Base-by-base conservation (phyloP, 1,140 invertebrate species). In the Whitmania pigra region DNA sequence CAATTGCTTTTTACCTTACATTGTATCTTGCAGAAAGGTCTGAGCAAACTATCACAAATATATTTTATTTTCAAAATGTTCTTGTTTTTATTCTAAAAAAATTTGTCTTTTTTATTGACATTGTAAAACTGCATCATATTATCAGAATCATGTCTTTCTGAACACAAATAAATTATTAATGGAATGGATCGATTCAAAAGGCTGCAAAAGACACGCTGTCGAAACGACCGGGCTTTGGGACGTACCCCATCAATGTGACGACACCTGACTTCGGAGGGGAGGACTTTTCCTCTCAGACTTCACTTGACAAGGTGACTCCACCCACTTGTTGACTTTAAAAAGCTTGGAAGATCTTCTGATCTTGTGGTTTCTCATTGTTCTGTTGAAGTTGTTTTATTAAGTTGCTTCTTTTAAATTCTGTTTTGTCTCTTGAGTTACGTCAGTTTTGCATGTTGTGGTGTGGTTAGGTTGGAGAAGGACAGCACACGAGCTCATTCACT, bases 231-330 rank as follows among this genome's bases (percentile, higher is more conserved):
- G 43, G 43, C 15, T 49, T 49, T 11, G 43, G 57, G 22, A 63
- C 22, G 1, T 63, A 63, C 57, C 22, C 57, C 11, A 63, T 63
- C 9, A 63, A 63, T 15, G 57, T 63, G 22, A 63, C 29, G 20
- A 63, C 57, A 7, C 57, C 57, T 1, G 57, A 63, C 57, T 63
- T 63, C 20, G 57, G 57, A 63, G 57, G 22, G 22, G 57, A 63
- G 29, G 57, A 63, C 20, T 25, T 63, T 18, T 22, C 57, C 9
- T 63, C 57, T 25, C 57, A 63, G 29, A 25, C 57, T 13, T 63
- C 57, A 22, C 57, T 63, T 15, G 57, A 63, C 29, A 63, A 31
- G 29, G 57, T 63, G 22, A 63, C 11, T 7, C 3, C 11, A 18
- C 22, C 57, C 9, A 49, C 15, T 17, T 49, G 43, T 49, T 43